Percentiles rank a stretch among this genome's conserved stretches.
Evolutionary conservation across 2,888 invertebrate genomes (phyloP).

Genomic region (Noctua janthe): DNA sequence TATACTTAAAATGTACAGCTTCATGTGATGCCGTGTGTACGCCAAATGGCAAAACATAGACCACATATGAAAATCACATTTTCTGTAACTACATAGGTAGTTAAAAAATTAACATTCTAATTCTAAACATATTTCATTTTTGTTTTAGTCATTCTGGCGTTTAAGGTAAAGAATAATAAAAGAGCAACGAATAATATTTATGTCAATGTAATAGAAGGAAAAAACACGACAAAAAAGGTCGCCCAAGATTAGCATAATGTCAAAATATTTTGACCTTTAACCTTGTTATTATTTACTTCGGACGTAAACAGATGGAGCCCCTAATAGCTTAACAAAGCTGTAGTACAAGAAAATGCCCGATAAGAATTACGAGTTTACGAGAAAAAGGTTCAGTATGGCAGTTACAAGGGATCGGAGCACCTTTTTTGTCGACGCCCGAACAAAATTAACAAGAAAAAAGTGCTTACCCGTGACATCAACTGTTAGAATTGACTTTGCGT

Average conservation of each 20-base stretch:
- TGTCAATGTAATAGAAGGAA: conserved; percentile 2
- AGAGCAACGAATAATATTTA: conserved; percentile 24
- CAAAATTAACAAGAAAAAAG: conserved; percentile 33
- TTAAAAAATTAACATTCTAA: too few species aligned
- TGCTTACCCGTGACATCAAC: conserved; percentile 84
- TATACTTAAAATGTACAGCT: too few species aligned
- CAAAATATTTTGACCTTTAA: conserved; percentile 59
- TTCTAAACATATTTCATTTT: background rate
- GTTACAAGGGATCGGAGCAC: conserved; percentile 5
- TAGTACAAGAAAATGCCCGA: conserved; percentile 23
- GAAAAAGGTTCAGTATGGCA: conserved; percentile 34
- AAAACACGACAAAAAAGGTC: conserved; percentile 24
- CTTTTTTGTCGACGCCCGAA: conserved; percentile 35
- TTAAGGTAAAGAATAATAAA: background rate
- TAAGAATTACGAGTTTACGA: conserved; percentile 16
- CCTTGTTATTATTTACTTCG: conserved; percentile 44
- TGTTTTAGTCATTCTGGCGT: background rate
- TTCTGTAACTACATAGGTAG: too few species aligned
- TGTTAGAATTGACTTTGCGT: conserved; percentile 89
- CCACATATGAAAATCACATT: too few species aligned
- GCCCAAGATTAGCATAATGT: conserved; percentile 55
- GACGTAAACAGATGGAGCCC: conserved; percentile 30
- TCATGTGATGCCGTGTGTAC: too few species aligned
- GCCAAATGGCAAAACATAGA: too few species aligned
- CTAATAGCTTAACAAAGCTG: conserved; percentile 11